Evolutionary conservation across 2,797 vertebrate species (phyloP).

Genomic region (Bufotes viridis): DNA sequence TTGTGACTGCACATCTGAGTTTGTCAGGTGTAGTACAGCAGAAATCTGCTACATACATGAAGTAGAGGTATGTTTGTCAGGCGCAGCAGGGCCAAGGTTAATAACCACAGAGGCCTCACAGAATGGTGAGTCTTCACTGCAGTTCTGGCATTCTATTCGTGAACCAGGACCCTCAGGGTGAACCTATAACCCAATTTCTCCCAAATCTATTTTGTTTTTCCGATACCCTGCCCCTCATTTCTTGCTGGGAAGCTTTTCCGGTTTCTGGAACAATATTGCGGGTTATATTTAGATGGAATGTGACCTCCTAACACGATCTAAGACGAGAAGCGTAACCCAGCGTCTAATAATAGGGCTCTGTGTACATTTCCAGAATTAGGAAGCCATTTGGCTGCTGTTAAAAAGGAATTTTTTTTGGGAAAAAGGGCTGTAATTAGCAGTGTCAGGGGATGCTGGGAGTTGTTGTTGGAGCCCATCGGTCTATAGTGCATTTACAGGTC

Average conservation of each 20-base stretch:
- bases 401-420: neutral
- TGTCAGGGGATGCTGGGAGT: neutral
- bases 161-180: neutral
- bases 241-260: conserved; percentile 14
- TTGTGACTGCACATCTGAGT: no score
- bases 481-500: neutral
- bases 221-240: neutral
- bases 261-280: conserved; percentile 21
- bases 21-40: no score
- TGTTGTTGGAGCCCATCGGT: neutral
- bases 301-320: conserved; percentile 13
- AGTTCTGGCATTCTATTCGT: neutral
- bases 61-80: no score
- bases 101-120: no score
- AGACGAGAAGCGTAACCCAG: neutral
- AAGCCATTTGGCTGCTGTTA: neutral
- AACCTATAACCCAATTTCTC: neutral
- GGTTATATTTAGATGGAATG: conserved; percentile 35
- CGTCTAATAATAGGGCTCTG: conserved; percentile 33
- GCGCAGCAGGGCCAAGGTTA: no score
- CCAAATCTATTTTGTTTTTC: neutral
- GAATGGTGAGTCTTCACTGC: neutral
- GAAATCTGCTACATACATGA: no score
- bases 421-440: neutral
- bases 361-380: conserved; percentile 31